phyloP scores from a whole-genome alignment of 2,113 vertebrate species.

The Donacobius atricapilla region DNA sequence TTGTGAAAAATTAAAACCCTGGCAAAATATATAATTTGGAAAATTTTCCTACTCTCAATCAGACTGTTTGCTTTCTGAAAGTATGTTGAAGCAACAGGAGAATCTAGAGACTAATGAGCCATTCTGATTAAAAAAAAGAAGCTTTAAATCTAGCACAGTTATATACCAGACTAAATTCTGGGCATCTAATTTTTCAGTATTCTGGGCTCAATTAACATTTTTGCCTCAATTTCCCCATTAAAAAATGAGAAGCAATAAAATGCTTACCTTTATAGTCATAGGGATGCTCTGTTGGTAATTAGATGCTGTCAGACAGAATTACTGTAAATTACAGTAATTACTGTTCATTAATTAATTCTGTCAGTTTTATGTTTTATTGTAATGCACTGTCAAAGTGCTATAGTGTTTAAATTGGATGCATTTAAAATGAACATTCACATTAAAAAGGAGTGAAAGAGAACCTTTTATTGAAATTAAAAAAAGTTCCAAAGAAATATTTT shows the following conservation, averaged over 20 bases:
- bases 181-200: slow-evolving; percentile 13
- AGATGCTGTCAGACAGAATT: slow-evolving; percentile 60
- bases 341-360: slow-evolving; percentile 65
- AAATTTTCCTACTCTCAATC: background rate
- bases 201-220: slow-evolving; percentile 38
- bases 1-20: background rate
- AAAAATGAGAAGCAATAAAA: slow-evolving; percentile 49
- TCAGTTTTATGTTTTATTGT: slow-evolving; percentile 61
- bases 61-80: background rate
- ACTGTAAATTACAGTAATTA: slow-evolving; percentile 64
- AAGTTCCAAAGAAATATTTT: slow-evolving; percentile 51
- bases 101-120: background rate
- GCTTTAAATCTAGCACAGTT: background rate
- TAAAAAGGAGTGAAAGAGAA: slow-evolving; percentile 56
- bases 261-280: slow-evolving; percentile 49
- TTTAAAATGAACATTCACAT: slow-evolving; percentile 52
- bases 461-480: slow-evolving; percentile 66
- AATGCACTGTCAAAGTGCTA: slow-evolving; percentile 46
- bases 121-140: background rate
- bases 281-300: slow-evolving; percentile 49
- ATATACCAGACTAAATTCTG: background rate
- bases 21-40: background rate
- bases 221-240: slow-evolving; percentile 49
- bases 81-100: background rate
- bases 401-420: slow-evolving; percentile 52